Evolutionary conservation across 2,888 invertebrate species (phyloP).

Genomic region (Rhaphigaster nebulosa): DNA sequence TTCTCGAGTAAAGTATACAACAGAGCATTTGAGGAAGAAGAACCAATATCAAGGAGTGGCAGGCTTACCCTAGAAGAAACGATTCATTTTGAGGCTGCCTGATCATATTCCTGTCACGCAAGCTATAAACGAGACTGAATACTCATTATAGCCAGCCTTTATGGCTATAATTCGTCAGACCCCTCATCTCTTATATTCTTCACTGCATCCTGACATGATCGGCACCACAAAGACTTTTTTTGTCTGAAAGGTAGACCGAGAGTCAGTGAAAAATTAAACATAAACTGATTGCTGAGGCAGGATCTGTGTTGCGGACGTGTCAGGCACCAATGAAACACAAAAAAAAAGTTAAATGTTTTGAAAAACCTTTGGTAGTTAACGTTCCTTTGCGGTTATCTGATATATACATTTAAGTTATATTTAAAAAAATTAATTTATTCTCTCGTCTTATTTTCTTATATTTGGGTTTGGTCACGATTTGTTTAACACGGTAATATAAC

Average conservation of each 20-base stretch:
- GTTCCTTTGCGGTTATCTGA: neutral
- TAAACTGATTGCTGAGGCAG: neutral
- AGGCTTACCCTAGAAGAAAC: neutral
- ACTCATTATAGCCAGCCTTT: neutral
- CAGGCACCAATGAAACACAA: neutral
- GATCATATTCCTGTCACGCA: constrained; percentile 31
- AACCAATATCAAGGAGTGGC: neutral
- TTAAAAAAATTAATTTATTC: neutral
- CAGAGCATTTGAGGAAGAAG: neutral
- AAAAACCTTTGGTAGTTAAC: neutral
- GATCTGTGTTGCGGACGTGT: neutral
- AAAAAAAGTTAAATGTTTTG: neutral
- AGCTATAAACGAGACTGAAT: neutral
- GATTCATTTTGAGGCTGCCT: neutral
- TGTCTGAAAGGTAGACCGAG: neutral
- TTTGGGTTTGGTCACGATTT: neutral
- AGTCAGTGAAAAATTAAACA: neutral
- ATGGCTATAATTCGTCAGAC: neutral
- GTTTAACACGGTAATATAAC: too few relatives aligned
- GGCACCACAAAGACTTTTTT: constrained; percentile 34
- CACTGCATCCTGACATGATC: neutral
- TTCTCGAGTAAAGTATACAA: neutral
- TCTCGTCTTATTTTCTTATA: too few relatives aligned
- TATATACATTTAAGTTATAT: neutral
- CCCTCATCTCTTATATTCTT: neutral